Conservation (phyloP, 2,113 vertebrate genomes). For the Henicopernis longicauda region DNA sequence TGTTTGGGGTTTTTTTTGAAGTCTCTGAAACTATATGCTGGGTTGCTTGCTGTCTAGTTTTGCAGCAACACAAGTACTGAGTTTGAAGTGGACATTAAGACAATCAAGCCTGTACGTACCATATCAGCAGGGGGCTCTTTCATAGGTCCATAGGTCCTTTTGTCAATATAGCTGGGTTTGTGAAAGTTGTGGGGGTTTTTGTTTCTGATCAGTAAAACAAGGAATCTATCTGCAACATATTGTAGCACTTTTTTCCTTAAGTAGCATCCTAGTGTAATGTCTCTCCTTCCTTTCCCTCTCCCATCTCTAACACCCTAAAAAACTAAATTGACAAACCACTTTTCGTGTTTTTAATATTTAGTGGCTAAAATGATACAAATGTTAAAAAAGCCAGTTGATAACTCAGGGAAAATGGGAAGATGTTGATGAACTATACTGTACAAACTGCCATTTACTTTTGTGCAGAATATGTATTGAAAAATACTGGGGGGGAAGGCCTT, state of each 20-base stretch:
- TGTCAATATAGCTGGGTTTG: not conserved
- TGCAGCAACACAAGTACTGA: not conserved
- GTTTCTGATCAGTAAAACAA: not conserved
- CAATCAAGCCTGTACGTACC: not conserved
- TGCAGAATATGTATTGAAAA: not conserved
- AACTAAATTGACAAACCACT: not conserved
- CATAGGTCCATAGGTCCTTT: not conserved
- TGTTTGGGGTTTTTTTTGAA: constrained; percentile 39
- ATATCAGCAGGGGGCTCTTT: not conserved
- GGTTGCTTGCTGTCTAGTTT: constrained; percentile 47
- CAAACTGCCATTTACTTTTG: not conserved
- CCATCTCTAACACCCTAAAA: not conserved
- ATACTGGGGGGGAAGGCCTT: not conserved
- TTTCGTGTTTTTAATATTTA: not conserved
- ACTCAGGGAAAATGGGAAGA: not conserved
- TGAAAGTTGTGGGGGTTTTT: not conserved
- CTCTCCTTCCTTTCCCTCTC: not conserved
- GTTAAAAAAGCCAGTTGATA: not conserved
- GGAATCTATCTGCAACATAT: not conserved
- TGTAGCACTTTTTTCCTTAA: not conserved
- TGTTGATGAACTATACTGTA: not conserved
- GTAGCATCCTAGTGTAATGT: not conserved
- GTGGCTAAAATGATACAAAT: not conserved
- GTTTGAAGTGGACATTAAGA: constrained; percentile 8
- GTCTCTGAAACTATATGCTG: constrained; percentile 51